Evolutionary conservation across 2,888 invertebrate genomes (phyloP).

Genomic region (Andricus quercusramuli): DNA sequence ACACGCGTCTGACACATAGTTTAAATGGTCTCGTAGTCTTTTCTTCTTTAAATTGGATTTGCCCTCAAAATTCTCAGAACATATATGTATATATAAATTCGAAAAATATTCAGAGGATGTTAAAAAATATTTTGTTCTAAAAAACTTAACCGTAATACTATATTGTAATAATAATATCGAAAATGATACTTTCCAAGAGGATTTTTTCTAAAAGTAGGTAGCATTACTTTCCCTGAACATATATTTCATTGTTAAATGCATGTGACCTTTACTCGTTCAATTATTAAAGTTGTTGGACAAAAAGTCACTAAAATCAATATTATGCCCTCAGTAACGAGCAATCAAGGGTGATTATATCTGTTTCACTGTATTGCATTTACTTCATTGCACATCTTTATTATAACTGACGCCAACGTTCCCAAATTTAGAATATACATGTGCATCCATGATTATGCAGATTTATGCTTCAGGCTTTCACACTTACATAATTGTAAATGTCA

Average conservation of each 20-base stretch:
- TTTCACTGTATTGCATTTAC: conserved; percentile 8
- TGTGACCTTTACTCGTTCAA: not conserved
- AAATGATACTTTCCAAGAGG: not conserved
- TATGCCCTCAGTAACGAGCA: not conserved
- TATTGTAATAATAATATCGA: no score
- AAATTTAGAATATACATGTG: not conserved
- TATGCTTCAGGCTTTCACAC: not conserved
- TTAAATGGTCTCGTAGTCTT: not conserved
- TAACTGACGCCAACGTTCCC: conserved; percentile 18
- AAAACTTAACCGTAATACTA: not conserved
- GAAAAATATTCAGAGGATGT: not conserved
- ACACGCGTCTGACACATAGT: conserved; percentile 21
- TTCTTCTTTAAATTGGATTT: not conserved
- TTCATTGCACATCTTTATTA: conserved; percentile 18
- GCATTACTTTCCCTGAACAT: not conserved
- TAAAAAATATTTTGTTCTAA: not conserved
- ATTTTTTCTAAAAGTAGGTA: not conserved
- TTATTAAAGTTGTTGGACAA: not conserved
- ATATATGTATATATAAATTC: fast-evolving
- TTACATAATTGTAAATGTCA: conserved; percentile 21
- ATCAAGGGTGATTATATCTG: conserved; percentile 12
- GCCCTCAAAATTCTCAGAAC: not conserved
- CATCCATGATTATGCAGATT: conserved; percentile 10
- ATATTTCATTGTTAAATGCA: not conserved
- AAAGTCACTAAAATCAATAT: not conserved